phyloP scores from a whole-genome alignment of 2,797 vertebrate species.

The Acanthurus tractus region DNA sequence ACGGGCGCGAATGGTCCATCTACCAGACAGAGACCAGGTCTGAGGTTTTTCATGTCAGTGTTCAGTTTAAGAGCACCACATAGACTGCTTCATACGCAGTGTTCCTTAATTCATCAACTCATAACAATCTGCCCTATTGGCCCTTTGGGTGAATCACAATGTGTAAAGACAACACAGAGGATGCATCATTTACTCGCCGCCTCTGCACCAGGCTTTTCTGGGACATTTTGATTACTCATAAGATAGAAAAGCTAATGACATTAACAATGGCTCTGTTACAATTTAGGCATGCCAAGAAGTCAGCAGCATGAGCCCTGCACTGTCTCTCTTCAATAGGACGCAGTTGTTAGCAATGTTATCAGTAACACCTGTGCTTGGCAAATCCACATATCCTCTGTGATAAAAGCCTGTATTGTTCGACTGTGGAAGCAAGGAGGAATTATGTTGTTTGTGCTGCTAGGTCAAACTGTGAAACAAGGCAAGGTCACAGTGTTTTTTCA shows the following conservation, averaged over 20 bases:
- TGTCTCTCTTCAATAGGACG: not conserved
- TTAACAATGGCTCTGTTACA: not conserved
- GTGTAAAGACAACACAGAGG: not conserved
- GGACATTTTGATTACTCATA: constrained; percentile 2
- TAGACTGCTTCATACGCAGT: not conserved
- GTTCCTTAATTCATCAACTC: not conserved
- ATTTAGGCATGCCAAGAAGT: constrained; percentile 3
- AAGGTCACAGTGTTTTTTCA: not conserved
- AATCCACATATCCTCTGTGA: constrained; percentile 1
- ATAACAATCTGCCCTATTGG: constrained; percentile 12
- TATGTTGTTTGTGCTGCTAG: not conserved
- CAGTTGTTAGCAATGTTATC: not conserved
- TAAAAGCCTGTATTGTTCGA: not conserved
- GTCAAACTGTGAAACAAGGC: constrained; percentile 4
- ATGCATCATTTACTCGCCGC: not conserved
- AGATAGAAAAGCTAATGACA: constrained; percentile 19
- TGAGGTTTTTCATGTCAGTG: not conserved
- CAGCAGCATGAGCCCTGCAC: not conserved
- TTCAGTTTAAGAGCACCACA: not conserved
- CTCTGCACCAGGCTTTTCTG: constrained; percentile 11
- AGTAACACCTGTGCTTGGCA: constrained; percentile 8
- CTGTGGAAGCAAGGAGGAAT: not conserved
- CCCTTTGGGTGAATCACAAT: not conserved
- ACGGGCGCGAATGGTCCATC: constrained; percentile 97
- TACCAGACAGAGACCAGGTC: constrained; percentile 53